These are phyloP conservation scores for Etheostoma cragini DNA, from an alignment of 2,113 vertebrate species.

Conservation along the genomic window DNA sequence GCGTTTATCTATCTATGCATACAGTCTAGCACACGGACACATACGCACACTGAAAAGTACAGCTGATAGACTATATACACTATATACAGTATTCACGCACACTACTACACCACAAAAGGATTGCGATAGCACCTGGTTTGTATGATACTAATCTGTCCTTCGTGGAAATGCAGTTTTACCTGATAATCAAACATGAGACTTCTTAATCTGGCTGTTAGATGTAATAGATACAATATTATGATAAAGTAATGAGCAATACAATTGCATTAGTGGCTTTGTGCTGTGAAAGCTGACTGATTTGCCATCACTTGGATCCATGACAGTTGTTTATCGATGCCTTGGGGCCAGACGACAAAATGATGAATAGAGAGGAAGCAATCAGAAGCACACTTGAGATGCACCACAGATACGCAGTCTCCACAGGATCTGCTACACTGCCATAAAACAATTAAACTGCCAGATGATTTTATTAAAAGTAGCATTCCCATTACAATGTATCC, in stretches of 20 bases:
- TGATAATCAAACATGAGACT: constrained; percentile 60
- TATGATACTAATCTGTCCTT: constrained; percentile 64
- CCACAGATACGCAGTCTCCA: constrained; percentile 60
- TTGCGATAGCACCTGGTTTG: constrained; percentile 59
- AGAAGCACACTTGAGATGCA: constrained; percentile 71
- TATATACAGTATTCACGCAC: background rate
- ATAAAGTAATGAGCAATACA: constrained; percentile 70
- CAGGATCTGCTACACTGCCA: constrained; percentile 31
- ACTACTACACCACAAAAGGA: constrained; percentile 60
- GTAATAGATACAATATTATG: constrained; percentile 58
- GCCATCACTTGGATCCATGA: constrained; percentile 74
- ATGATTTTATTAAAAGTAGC: constrained; percentile 60
- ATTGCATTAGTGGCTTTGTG: constrained; percentile 69
- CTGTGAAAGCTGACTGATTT: constrained; percentile 69
- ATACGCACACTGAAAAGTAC: constrained; percentile 37
- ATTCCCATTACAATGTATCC: constrained; percentile 52
- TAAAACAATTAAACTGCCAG: constrained; percentile 64
- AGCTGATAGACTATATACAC: constrained; percentile 67
- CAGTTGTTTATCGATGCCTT: constrained; percentile 82
- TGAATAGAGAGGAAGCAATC: constrained; percentile 81
- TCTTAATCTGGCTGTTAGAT: constrained; percentile 50
- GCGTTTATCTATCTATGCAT: constrained; percentile 62
- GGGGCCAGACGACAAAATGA: constrained; percentile 75
- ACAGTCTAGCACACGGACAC: constrained; percentile 31
- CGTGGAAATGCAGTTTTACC: constrained; percentile 52